Conservation (phyloP, 2,113 vertebrate species). For the Mustela nigripes region DNA sequence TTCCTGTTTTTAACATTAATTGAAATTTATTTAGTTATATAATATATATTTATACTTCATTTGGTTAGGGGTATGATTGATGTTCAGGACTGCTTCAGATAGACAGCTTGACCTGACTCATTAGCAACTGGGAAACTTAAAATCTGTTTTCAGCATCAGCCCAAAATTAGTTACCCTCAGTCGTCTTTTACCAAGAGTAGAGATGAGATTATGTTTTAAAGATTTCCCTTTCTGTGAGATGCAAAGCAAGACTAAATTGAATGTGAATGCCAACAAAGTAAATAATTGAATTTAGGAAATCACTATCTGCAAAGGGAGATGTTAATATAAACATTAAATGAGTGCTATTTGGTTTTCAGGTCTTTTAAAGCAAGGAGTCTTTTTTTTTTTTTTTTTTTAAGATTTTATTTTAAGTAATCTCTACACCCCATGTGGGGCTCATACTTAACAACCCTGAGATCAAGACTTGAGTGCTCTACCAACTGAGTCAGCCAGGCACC, state of each 20-base stretch:
- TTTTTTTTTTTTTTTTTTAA: not conserved
- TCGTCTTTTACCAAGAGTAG: slow-evolving; percentile 36
- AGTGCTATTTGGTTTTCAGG: not conserved
- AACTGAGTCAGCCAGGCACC: not conserved
- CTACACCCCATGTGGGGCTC: not conserved
- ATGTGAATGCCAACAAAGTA: slow-evolving; percentile 36
- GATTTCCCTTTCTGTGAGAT: slow-evolving; percentile 36
- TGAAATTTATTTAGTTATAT: slow-evolving; percentile 19
- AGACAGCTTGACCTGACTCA: not conserved
- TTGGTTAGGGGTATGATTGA: not conserved
- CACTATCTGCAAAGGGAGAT: not conserved
- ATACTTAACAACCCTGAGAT: not conserved
- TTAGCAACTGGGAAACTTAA: not conserved
- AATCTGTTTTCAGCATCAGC: not conserved
- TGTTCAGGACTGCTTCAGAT: not conserved
- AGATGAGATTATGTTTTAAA: slow-evolving; percentile 20
- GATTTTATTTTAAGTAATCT: no score
- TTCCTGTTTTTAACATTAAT: slow-evolving; percentile 41
- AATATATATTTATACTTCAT: slow-evolving; percentile 32
- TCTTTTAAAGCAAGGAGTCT: slow-evolving; percentile 18
- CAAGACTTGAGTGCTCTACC: not conserved
- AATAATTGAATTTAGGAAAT: slow-evolving; percentile 51
- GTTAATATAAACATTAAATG: slow-evolving; percentile 41
- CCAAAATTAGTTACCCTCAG: not conserved
- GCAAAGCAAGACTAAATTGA: slow-evolving; percentile 52